Conservation (phyloP, 2,113 vertebrate genomes). For the Corythoichthys haematopterus region DNA sequence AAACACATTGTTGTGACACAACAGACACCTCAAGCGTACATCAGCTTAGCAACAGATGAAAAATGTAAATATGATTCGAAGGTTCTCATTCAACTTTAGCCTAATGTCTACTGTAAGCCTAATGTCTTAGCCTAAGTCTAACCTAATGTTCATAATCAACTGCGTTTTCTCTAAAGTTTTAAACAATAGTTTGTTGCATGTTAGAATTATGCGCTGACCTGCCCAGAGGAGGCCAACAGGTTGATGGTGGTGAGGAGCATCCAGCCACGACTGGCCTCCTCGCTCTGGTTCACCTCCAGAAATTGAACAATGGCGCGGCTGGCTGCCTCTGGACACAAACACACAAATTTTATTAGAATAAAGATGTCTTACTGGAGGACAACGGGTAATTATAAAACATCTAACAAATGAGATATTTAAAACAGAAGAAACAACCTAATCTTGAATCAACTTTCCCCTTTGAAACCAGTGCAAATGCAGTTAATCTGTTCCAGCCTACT, state of each 20-base stretch:
- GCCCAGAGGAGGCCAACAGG: conserved; percentile 93
- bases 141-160: too few relatives aligned
- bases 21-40: not conserved
- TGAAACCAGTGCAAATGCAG: too few relatives aligned
- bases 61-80: too few relatives aligned
- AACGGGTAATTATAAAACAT: not conserved
- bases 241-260: conserved; percentile 99
- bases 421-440: not conserved
- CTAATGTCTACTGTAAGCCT: too few relatives aligned
- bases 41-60: too few relatives aligned
- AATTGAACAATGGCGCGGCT: conserved; percentile 98
- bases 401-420: not conserved
- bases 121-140: too few relatives aligned
- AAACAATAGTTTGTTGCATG: too few relatives aligned
- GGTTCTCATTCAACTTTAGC: too few relatives aligned
- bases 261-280: conserved; percentile 97
- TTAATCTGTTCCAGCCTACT: too few relatives aligned
- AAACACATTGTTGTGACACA: not conserved
- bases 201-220: conserved; percentile 72
- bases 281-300: conserved; percentile 97
- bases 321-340: conserved; percentile 80
- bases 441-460: too few relatives aligned
- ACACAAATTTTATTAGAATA: not conserved
- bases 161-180: too few relatives aligned
- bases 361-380: not conserved